A percentile compares a stretch with the other conserved stretches of the same genome.
These are phyloP conservation scores for Burhinus oedicnemus DNA, from an alignment of 2,113 vertebrate species.

Conservation along the genomic window DNA sequence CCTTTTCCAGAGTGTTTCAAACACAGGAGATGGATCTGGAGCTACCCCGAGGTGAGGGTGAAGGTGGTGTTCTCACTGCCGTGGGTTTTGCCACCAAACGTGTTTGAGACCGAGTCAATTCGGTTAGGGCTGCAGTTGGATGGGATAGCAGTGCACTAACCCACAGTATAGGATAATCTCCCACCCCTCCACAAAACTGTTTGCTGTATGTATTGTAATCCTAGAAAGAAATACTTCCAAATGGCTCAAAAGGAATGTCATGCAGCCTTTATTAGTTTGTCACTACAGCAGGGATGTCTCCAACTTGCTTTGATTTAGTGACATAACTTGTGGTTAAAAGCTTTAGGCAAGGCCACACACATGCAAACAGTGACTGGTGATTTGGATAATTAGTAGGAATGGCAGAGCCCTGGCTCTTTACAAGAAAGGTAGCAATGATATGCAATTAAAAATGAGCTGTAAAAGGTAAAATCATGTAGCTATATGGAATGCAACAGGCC, in stretches of 20 bases:
- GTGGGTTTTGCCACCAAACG: not conserved
- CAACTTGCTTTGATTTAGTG: conserved; percentile 76
- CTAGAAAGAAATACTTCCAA: conserved; percentile 58
- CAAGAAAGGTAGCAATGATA: conserved; percentile 72
- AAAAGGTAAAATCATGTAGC: conserved; percentile 39
- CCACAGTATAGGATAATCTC: not conserved
- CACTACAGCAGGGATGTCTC: conserved; percentile 40
- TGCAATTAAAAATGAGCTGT: conserved; percentile 74
- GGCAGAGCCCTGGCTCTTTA: conserved; percentile 75
- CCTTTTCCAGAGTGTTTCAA: not conserved
- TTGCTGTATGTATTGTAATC: not conserved
- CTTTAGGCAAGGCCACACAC: conserved; percentile 76
- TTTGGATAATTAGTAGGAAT: conserved; percentile 80
- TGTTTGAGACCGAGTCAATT: not conserved
- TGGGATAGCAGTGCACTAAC: not conserved
- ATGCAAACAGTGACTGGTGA: conserved; percentile 60
- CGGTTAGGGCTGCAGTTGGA: not conserved
- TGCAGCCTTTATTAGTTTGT: conserved; percentile 72
- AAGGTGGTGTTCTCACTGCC: not conserved
- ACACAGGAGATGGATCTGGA: not conserved
- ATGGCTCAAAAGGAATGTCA: conserved; percentile 59
- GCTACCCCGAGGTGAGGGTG: not conserved
- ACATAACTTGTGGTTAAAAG: conserved; percentile 73
- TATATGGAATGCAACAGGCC: not conserved
- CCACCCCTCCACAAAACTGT: not conserved